These are phyloP conservation scores for Laothoe populi DNA, from an alignment of 2,888 invertebrate genomes.

Conservation along the genomic window DNA sequence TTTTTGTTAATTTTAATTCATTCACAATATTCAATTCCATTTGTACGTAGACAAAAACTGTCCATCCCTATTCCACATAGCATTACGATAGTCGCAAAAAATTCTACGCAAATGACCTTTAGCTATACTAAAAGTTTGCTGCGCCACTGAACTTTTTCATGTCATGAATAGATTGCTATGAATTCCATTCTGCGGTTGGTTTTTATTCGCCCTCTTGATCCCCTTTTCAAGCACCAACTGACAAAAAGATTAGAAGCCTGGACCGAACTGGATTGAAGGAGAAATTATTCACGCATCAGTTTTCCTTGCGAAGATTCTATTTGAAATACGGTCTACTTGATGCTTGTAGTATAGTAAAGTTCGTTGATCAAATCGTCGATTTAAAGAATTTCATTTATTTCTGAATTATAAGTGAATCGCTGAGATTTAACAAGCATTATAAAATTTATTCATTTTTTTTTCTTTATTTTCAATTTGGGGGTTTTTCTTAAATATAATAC, in stretches of 20 bases:
- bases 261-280: background rate
- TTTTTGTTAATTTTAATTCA: background rate
- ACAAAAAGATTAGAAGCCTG: constrained; percentile 17
- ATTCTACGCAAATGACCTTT: background rate
- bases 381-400: background rate
- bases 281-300: constrained; percentile 15
- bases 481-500: too few species aligned
- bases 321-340: background rate
- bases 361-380: too few species aligned
- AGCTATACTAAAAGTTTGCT: constrained; percentile 16
- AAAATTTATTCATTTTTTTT: too few species aligned
- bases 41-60: background rate
- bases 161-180: constrained; percentile 12
- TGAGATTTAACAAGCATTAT: too few species aligned
- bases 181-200: constrained; percentile 10
- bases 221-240: constrained; percentile 16
- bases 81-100: background rate
- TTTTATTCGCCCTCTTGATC: constrained; percentile 17
- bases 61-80: background rate
- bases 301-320: background rate
- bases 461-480: too few species aligned
- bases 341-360: too few species aligned
- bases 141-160: constrained; percentile 13
- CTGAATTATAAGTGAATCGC: background rate
- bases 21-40: background rate